Evolutionary conservation across 1,140 invertebrate species (phyloP), one percentile per base, ranked within the genome.

Genomic region (Carcinoscorpius rotundicauda): DNA sequence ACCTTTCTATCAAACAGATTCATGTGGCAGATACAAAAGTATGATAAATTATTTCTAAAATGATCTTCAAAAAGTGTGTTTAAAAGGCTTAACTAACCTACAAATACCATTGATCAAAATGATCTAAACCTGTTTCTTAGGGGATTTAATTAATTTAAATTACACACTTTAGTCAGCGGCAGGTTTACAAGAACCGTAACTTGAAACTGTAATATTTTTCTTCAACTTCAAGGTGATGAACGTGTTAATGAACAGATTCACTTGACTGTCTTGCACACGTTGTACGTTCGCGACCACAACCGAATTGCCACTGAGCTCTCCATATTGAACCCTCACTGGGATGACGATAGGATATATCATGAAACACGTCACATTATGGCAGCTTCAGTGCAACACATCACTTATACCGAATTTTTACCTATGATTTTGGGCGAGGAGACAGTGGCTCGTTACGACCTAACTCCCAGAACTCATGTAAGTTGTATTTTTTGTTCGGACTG

Each of bases 251-350:
- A 82, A 60, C 80, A 83, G 64, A 77, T 80, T 48, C 74, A 75
- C 55, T 74, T 82, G 5, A 74, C 74, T 3, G 61, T 73, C 5
- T 58, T 79, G 52, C 80, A 81, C 70, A 81, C 78, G 4, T 61
- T 83, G 6, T 80, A 77, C 69, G 71, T 82, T 1, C 68, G 82
- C 4, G 78, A 82, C 65, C 80, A 81, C 69, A 81, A 81, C 65
- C 71, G 86, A 68, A 81, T 97, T 62, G 90, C 91, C 0, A 80
- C 83, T 59, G 83, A 86, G 71, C 76, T 98, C 53, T 79, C 82
- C 4, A 78, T 82, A 49, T 71, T 96, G 8, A 82, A 83, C 70
- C 75, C 78, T 5, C 72, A 75, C 64, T 81, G 80, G 81, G 71
- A 78, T 58, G 79, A 84, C 64, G 77, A 82, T 67, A 75, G 69